phyloP scores from a whole-genome alignment of 2,888 invertebrate species.

The Drosophila helvetica region DNA sequence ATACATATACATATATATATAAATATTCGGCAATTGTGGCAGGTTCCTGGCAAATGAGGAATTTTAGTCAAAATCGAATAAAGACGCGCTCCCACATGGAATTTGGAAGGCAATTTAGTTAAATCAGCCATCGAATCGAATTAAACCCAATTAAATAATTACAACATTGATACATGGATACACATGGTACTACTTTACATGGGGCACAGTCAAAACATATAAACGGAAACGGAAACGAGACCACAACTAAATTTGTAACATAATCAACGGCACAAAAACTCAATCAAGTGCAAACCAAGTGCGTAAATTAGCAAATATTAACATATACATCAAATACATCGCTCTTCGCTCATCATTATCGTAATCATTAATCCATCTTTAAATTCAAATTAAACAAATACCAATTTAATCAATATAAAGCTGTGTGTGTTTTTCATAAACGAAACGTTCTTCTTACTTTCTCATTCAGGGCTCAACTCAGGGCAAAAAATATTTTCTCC shows the following conservation, averaged over 20 bases:
- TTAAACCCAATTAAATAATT: constrained; percentile 33
- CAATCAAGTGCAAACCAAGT: constrained; percentile 30
- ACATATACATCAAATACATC: constrained; percentile 43
- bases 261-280: constrained; percentile 37
- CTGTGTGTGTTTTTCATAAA: constrained; percentile 54
- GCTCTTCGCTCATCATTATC: neutral
- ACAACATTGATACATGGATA: constrained; percentile 12
- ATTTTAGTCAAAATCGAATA: constrained; percentile 13
- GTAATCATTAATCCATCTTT: constrained; percentile 50
- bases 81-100: neutral
- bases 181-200: constrained; percentile 3
- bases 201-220: constrained; percentile 56
- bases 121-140: constrained; percentile 20
- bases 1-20: constrained; percentile 6
- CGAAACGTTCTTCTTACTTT: constrained; percentile 12
- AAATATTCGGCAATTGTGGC: constrained; percentile 48
- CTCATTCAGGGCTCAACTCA: constrained; percentile 13
- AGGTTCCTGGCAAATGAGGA: constrained; percentile 44
- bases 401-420: constrained; percentile 73
- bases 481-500: constrained; percentile 18
- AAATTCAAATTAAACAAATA: constrained; percentile 61
- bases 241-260: constrained; percentile 34
- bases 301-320: constrained; percentile 14
- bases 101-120: constrained; percentile 5
- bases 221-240: constrained; percentile 50